Base-by-base conservation (phyloP, 2,888 invertebrate species). In the Lagria hirta region DNA sequence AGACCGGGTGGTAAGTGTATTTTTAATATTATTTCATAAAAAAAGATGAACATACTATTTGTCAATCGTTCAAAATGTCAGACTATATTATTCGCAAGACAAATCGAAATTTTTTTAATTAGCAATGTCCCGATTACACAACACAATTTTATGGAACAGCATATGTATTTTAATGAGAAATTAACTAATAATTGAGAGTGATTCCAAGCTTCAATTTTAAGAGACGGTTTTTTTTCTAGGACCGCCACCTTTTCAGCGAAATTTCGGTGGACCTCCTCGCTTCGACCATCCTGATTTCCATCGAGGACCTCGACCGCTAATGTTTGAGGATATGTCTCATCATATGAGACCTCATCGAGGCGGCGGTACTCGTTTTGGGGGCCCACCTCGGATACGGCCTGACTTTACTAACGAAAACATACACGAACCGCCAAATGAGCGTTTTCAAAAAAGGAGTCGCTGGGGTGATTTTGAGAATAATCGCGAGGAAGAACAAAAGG, bases 241-340 rank as follows among this genome's bases (percentile, higher is more conserved):
- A 23, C 54, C 56, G 1, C 58, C 59, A 33, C 77, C 75, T 77
- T n/a, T n/a, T 74, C 47, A 63, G 70, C 40, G 26, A 1, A 71
- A 51, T 20, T 58, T 55, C 43, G 69, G 53, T 46, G n/a, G n/a
- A n/a, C n/a, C n/a, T n/a, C 58, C 54, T 33, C 60, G 59, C 10
- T 62, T 62, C 36, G 65, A 63, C n/a, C 64, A 61, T 3, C 66
- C 64, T n/a, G 64, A 60, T 24, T 59, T 58, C 28, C 55, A 52
- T 23, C 62, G 68, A 4, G 65, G 62, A n/a, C 65, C 61, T 30
- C 60, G 61, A 3, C 58, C 60, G 1, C 55, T 56, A 13, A 54
- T 55, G 16, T 43, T 56, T 16, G 62, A 52, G 34, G 59, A 58
- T 11, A 57, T 57, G 4, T 42, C 49, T 35, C 52, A 38, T 3